phyloP scores from a whole-genome alignment of 2,113 vertebrate genomes.

The Noturus placidus region DNA sequence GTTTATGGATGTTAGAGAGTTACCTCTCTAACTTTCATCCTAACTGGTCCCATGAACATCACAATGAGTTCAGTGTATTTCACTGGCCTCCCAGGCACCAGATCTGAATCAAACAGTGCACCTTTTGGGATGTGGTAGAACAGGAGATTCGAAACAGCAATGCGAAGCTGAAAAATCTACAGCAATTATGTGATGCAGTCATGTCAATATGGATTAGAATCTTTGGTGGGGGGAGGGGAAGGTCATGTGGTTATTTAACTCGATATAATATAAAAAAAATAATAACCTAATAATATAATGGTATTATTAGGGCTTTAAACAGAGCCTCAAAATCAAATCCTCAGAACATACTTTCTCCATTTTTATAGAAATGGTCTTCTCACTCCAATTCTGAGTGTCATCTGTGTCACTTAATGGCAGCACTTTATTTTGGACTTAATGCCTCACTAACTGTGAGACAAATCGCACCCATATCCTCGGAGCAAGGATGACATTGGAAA shows the following conservation, averaged over 20 bases:
- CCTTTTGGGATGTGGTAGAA: not conserved
- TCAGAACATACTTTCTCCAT: not conserved
- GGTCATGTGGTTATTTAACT: not conserved
- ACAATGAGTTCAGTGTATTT: not conserved
- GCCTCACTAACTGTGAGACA: constrained; percentile 57
- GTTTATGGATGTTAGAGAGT: not conserved
- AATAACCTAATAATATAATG: not conserved
- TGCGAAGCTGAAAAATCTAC: not conserved
- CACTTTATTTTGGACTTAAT: constrained; percentile 39
- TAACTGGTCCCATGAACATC: not conserved
- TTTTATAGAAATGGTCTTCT: constrained; percentile 1
- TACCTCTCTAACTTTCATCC: not conserved
- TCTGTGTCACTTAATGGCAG: constrained; percentile 30
- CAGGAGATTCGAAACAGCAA: not conserved
- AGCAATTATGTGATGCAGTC: not conserved
- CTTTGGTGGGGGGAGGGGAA: not conserved
- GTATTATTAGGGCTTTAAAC: not conserved
- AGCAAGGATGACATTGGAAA: constrained; percentile 61
- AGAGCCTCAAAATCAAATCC: not conserved
- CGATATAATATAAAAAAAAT: not conserved
- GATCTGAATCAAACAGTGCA: not conserved
- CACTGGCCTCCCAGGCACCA: not conserved
- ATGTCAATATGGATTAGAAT: not conserved
- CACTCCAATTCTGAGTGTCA: not conserved
- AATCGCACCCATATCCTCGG: constrained; percentile 54